Evolutionary conservation across 1,140 invertebrate species (phyloP).

Genomic region (Dendrolimus punctatus): DNA sequence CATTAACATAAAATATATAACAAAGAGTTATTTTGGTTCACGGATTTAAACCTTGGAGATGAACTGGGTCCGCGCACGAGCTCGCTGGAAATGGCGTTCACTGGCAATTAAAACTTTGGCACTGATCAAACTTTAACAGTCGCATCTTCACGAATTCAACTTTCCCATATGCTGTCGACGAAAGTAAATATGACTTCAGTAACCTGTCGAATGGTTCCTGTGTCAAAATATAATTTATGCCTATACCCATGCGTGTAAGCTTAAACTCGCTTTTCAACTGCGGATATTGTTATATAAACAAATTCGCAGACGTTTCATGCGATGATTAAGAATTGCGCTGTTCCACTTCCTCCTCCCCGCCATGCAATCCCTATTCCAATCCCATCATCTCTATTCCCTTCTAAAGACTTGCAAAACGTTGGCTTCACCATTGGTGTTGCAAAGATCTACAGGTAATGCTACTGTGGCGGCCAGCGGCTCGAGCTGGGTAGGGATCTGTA

Average conservation of each 20-base stretch:
- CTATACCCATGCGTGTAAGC: neutral
- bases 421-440: too few relatives aligned
- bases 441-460: too few relatives aligned
- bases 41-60: conserved; percentile 38
- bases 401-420: neutral
- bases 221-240: conserved; percentile 13
- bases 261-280: neutral
- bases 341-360: neutral
- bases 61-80: conserved; percentile 16
- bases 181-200: conserved; percentile 28
- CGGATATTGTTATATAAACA: too few relatives aligned
- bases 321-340: neutral
- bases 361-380: neutral
- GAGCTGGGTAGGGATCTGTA: too few relatives aligned
- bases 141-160: conserved; percentile 34
- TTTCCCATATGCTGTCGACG: conserved; percentile 23
- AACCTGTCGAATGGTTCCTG: conserved; percentile 14
- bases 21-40: conserved; percentile 23
- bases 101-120: conserved; percentile 61
- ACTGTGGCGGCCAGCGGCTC: too few relatives aligned
- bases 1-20: conserved; percentile 14
- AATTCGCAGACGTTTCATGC: too few relatives aligned
- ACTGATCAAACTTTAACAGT: conserved; percentile 57
- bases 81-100: conserved; percentile 44
- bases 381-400: neutral